phyloP scores from a whole-genome alignment of 2,797 vertebrate species.

The Dromococcyx pavoninus region DNA sequence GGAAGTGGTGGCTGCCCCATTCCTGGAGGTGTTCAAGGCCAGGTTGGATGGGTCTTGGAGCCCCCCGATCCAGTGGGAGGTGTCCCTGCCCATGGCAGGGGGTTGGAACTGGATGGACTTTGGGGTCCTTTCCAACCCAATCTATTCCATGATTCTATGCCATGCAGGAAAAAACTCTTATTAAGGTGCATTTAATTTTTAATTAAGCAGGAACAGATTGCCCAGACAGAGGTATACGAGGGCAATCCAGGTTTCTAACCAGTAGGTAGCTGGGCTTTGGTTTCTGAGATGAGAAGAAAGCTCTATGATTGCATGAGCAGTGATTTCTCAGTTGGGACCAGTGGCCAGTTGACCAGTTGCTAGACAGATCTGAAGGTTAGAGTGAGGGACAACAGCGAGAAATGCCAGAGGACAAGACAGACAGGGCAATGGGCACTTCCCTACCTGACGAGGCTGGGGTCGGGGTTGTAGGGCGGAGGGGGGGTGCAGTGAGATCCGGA shows the following conservation, averaged over 20 bases:
- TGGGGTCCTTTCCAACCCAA: no score
- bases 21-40: no score
- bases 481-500: slow-evolving; percentile 94
- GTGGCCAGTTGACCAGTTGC: slow-evolving; percentile 21
- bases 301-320: neutral
- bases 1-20: no score
- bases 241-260: neutral
- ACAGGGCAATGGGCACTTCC: neutral
- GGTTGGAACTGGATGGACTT: no score
- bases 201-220: neutral
- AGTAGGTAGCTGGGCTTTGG: neutral
- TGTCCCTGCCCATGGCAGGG: no score
- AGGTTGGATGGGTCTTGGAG: no score
- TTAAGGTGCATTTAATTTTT: neutral
- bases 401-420: neutral
- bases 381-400: neutral
- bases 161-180: neutral
- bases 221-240: accelerated
- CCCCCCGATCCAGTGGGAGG: no score
- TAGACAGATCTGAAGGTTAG: slow-evolving; percentile 1
- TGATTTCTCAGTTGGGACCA: slow-evolving; percentile 41
- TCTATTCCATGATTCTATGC: neutral
- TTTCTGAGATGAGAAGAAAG: neutral
- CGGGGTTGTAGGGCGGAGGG: slow-evolving; percentile 95
- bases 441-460: slow-evolving; percentile 97